phyloP scores from a whole-genome alignment of 2,113 vertebrate genomes.

The Raja brachyura region DNA sequence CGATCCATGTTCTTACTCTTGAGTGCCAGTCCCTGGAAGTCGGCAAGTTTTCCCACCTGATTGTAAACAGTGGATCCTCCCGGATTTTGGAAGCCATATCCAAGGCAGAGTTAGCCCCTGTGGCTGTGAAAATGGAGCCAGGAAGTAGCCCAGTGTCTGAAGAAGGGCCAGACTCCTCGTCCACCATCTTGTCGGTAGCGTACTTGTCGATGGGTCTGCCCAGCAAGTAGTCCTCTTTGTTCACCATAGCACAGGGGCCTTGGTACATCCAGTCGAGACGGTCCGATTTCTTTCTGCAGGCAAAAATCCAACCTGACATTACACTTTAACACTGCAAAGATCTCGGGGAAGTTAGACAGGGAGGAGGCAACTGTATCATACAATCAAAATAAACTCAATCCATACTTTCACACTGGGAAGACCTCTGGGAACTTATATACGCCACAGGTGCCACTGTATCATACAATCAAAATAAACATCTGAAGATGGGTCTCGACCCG shows the following conservation, averaged over 20 bases:
- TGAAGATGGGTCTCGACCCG: too few relatives aligned
- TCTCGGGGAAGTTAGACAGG: too few relatives aligned
- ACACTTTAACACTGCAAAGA: neutral
- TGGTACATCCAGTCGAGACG: constrained; percentile 99
- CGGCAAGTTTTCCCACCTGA: constrained; percentile 60
- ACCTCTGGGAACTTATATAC: neutral
- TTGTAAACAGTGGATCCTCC: constrained; percentile 88
- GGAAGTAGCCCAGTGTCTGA: constrained; percentile 80
- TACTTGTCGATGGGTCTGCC: constrained; percentile 89
- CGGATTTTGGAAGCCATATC: constrained; percentile 93
- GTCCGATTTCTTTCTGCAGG: constrained; percentile 79
- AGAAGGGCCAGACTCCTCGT: constrained; percentile 74
- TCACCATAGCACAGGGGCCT: constrained; percentile 81
- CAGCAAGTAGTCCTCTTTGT: constrained; percentile 87
- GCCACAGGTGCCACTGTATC: neutral
- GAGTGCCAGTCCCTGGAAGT: neutral
- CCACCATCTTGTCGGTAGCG: constrained; percentile 76
- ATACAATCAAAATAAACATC: neutral
- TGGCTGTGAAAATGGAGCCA: constrained; percentile 76
- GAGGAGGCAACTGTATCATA: neutral
- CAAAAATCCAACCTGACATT: neutral
- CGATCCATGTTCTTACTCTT: neutral
- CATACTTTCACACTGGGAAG: neutral
- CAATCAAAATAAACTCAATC: too few relatives aligned
- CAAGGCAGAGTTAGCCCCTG: constrained; percentile 66